Evolutionary conservation across 2,797 vertebrate genomes (phyloP), one percentile per base, ranked within the genome.

Genomic region (Sebastiscus tertius): DNA sequence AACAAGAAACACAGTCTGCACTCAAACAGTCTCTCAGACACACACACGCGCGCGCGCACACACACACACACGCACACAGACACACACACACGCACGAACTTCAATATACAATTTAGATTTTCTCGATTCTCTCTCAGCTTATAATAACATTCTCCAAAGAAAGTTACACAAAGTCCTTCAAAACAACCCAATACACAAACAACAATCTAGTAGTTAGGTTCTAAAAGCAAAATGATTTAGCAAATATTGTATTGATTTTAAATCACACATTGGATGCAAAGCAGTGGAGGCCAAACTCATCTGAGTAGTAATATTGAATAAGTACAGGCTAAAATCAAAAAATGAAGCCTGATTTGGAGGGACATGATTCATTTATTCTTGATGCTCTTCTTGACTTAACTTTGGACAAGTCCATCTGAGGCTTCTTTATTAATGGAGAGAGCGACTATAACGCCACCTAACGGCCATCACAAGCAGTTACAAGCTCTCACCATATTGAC

Each of bases 371-470:
- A 20, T 62, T 39, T 68, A 33, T 72, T 14, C 16, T 49, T 31
- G 18, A 24, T 27, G 34, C 12, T 54, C 12, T 11, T 33, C 46
- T 62, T 75, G 26, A 52, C 12, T 49, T 27, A 5, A n/a, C 31
- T 33, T 24, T 24, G 54, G 24, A 52, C 2, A 60, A 61, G 7
- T 60, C 39, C 22, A 20, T 27, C 20, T 10, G 33, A 49, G 24
- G 5, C 13, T 10, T 8, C 14, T 20, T 20, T 9, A 24, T 18
- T 6, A 1, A 6, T 9, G 6, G 11, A 67, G 26, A 52, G 11
- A 75, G 33, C 7, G 27, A 65, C 79, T 83, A 62, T 85, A 49
- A 4, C 87, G 88, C 88, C 92, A 88, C 77, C 89, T 88, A 68
- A 8, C 20, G 93, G 84, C 3, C 3, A 1, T 22, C 56, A 20